These are phyloP conservation scores for Poecilia velifera DNA, from an alignment of 2,797 vertebrate species.

Conservation along the genomic window DNA sequence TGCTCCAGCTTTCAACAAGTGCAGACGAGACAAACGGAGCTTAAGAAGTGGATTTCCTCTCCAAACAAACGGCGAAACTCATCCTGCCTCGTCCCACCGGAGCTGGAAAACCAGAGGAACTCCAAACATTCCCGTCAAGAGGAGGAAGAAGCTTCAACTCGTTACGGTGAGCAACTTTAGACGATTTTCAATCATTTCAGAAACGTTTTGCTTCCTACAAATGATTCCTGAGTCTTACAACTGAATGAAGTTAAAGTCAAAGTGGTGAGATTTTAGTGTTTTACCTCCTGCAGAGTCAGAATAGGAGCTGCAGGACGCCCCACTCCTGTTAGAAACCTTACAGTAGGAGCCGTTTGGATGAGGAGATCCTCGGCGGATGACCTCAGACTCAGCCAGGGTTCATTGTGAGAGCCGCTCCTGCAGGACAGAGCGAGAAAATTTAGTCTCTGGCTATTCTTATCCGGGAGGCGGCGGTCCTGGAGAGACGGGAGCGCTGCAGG, in stretches of 20 bases:
- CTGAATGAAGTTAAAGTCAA: background rate
- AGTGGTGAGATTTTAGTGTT: background rate
- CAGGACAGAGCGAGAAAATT: slow-evolving; percentile 44
- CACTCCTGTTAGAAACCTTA: slow-evolving; percentile 12
- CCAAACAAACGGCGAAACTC: background rate
- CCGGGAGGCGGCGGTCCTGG: slow-evolving; percentile 22
- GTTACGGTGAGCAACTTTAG: background rate
- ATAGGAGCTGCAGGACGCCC: slow-evolving; percentile 18
- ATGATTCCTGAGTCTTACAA: background rate
- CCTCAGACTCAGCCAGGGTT: slow-evolving; percentile 47
- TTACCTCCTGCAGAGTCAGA: slow-evolving; percentile 40
- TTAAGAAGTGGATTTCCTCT: background rate
- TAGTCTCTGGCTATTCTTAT: slow-evolving; percentile 45
- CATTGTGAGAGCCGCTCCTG: slow-evolving; percentile 38
- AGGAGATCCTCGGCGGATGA: slow-evolving; percentile 31
- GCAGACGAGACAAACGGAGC: background rate
- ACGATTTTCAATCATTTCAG: background rate
- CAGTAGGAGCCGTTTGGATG: background rate
- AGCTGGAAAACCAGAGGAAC: background rate
- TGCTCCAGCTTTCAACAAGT: slow-evolving; percentile 50
- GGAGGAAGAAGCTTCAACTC: background rate
- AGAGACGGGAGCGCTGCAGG: slow-evolving; percentile 11
- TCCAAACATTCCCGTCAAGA: background rate
- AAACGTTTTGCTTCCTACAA: background rate
- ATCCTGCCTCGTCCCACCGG: background rate